Base-by-base conservation (phyloP, 1,140 invertebrate species). In the Euborellia annulipes region DNA sequence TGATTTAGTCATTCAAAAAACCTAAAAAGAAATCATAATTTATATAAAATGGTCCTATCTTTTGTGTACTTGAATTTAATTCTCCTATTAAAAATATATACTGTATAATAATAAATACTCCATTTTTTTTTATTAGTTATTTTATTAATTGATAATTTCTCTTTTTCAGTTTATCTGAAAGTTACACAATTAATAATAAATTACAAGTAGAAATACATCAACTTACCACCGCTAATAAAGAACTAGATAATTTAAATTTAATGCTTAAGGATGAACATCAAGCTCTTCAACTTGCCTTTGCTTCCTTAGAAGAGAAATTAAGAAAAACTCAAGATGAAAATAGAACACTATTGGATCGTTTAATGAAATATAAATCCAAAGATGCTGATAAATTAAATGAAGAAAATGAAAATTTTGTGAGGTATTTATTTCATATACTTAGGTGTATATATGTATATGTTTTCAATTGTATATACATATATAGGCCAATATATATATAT, bases 341-440 rank as follows among this genome's bases (percentile, higher is more conserved):
- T 70, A 70, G 77, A 23, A 78, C 87, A 50, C 65, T 96, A 32
- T 71, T 96, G 27, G 82, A 89, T 40, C 70, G 87, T 46, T 75
- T 91, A 54, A 90, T 95, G 61, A 81, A 80, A 48, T 84, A 87
- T 54, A 95, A 95, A 71, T 77, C 85, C 13, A 84, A 85, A 67
- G 89, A 93, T 72, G 92, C 90, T 9, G 90, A 95, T 57, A 82
- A 82, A 65, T 75, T 93, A 73, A 93, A 93, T 59, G 82, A 87
- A 67, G 88, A 93, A 65, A 93, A 93, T 71, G 89, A 93, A 66
- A 82, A 82, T 61, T 85, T 88, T 61, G 63, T 90, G 48, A 85
- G 80, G 82, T 85, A 73, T 76, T 76, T n/a, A n/a, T n/a, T n/a
- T n/a, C n/a, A n/a, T n/a, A n/a, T n/a, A n/a, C n/a, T n/a, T n/a